These are phyloP conservation scores for Synanthedon tipuliformis DNA, from an alignment of 2,888 invertebrate genomes.

Conservation along the genomic window DNA sequence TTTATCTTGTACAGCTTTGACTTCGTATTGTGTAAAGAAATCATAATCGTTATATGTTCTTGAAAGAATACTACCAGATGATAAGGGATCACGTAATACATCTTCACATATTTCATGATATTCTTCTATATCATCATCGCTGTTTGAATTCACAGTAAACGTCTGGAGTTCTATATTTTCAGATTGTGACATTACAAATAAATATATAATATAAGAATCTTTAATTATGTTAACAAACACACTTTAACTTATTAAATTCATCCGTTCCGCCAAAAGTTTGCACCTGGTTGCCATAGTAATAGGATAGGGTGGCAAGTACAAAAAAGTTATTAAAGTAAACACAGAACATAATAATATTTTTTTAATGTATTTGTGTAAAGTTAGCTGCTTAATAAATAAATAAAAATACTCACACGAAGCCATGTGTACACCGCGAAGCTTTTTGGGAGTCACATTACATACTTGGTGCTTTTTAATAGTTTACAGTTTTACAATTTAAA, in stretches of 20 bases:
- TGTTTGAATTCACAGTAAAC: conserved; percentile 16
- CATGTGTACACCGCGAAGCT: too few species aligned
- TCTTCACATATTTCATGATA: conserved; percentile 42
- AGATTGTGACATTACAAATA: conserved; percentile 19
- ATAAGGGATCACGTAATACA: conserved; percentile 16
- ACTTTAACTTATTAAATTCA: neutral
- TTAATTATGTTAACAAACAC: neutral
- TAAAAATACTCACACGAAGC: too few species aligned
- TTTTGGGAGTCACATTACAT: too few species aligned
- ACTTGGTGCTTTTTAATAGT: too few species aligned
- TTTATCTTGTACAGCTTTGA: conserved; percentile 20
- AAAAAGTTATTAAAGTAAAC: too few species aligned
- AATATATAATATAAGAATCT: neutral
- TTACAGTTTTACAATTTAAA: too few species aligned
- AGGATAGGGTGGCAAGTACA: neutral
- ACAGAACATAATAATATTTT: too few species aligned
- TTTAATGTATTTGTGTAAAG: too few species aligned
- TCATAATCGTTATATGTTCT: conserved; percentile 30
- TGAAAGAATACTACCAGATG: conserved; percentile 14
- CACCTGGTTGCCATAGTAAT: neutral
- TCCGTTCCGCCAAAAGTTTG: neutral
- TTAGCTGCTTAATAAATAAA: too few species aligned
- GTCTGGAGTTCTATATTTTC: conserved; percentile 40
- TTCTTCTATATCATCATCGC: conserved; percentile 40
- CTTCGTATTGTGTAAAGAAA: conserved; percentile 41